Evolutionary conservation across 2,797 vertebrate genomes (phyloP), one percentile per base, ranked within the genome.

Genomic region (Iguana delicatissima): DNA sequence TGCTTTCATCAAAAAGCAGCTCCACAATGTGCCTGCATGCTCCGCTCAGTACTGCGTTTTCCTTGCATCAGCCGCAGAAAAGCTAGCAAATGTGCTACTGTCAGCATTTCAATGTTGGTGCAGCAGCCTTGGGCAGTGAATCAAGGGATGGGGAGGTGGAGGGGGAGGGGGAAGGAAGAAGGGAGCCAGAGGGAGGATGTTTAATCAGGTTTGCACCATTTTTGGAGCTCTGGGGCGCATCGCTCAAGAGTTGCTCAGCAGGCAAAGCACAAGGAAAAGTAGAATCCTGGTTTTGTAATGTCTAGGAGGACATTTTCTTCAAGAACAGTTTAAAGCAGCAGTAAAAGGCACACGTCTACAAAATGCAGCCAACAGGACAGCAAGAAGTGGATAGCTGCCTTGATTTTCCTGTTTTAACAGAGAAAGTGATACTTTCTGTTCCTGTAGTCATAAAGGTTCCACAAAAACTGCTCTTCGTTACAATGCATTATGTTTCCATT

Each of bases 181-280:
- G 26, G 8, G 8, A 46, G 29, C 20, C 18, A 26, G 26, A 32
- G 76, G 42, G 6, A 16, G 89, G 69, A 6, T 29, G 76, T 67
- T 72, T 79, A 87, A 67, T 91, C 80, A 84, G 59, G 57, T 77
- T 84, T 87, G 85, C 89, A 87, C 80, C 85, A 87, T 88, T 91
- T 79, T 87, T 69, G 55, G 46, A 20, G n/a, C 62, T 85, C n/a
- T 29, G 20, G 67, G 74, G 35, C 26, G 76, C 22, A 20, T 76
- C 42, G 46, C 57, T n/a, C 76, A 26, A 38, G 8, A 80, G 74
- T 22, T 32, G 12, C 32, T 18, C 38, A 9, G 38, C 14, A 32
- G 35, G 38, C 77, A 62, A 72, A 73, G 67, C 52, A 16, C 1
- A 69, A 38, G 72, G 4, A 38, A 79, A 77, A 87, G 46, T 4